Evolutionary conservation across 2,888 invertebrate genomes (phyloP), one percentile per base, ranked within the genome.

Genomic region (Perdita meconis): DNA sequence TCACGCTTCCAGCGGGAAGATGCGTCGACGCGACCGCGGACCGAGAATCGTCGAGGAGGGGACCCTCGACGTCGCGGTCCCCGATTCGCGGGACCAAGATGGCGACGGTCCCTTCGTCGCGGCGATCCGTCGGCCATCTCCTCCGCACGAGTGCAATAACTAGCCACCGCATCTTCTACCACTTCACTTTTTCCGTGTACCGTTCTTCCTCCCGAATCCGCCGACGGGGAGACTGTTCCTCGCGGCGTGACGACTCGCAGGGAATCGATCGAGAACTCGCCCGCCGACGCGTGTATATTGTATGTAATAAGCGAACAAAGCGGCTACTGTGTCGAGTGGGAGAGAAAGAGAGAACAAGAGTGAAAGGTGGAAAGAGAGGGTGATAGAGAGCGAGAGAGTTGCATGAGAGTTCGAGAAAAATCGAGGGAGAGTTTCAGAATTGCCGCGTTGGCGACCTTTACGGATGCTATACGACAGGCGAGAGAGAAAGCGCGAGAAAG

Each of bases 131-230:
- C n/a, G 30, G 30, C 6, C 30, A 6, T 66, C 66, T 70, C 56
- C 78, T 80, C 85, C 83, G 83, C 78, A 79, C 83, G 83, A 83
- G 85, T 85, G 85, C 85, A 85, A 85, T 85, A 85, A 81, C 68
- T 70, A 78, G 67, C 47, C 70, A 60, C 59, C n/a, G n/a, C n/a
- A n/a, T n/a, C n/a, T 24, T 51, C 30, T 42, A 40, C n/a, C 57
- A 56, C n/a, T 42, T 42, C 42, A n/a, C n/a, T n/a, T n/a, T 57
- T 30, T 79, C 79, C 76, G 68, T 67, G 61, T 47, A 47, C 69
- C 63, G 53, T 65, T 68, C 30, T 24, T 38, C n/a, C 53, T n/a
- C 6, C 34, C 26, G n/a, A 4, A 5, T 47, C 16, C 13, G n/a
- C n/a, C n/a, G n/a, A n/a, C n/a, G n/a, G n/a, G n/a, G n/a, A n/a